Conservation (phyloP, 2,888 invertebrate genomes). For the Dynastes maya region DNA sequence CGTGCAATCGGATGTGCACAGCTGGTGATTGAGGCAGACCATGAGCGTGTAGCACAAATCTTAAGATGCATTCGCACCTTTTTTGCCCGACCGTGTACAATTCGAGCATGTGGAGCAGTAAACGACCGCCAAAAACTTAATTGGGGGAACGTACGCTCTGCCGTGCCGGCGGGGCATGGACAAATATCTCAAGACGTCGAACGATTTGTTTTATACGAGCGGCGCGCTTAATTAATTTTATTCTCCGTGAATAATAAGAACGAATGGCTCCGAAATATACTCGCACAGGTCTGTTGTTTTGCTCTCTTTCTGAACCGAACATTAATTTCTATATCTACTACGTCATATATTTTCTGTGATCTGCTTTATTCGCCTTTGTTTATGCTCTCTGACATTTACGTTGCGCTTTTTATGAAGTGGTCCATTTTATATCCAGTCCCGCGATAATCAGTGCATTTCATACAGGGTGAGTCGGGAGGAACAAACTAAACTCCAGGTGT, state of each 20-base stretch:
- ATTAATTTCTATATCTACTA: slow-evolving; percentile 17
- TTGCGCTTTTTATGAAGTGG: background rate
- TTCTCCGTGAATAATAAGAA: slow-evolving; percentile 21
- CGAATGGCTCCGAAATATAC: slow-evolving; percentile 1
- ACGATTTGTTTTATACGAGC: slow-evolving; percentile 30
- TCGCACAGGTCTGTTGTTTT: background rate
- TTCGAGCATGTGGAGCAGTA: background rate
- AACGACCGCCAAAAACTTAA: slow-evolving; percentile 34
- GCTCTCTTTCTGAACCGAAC: background rate
- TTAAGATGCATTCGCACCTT: slow-evolving; percentile 27
- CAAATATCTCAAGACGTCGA: slow-evolving; percentile 25
- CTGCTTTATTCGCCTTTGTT: too few species aligned
- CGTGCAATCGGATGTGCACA: background rate
- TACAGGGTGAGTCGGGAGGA: too few species aligned
- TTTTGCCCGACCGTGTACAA: background rate
- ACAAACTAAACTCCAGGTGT: too few species aligned
- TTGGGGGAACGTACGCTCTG: slow-evolving; percentile 13
- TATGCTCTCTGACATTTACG: background rate
- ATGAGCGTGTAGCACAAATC: background rate
- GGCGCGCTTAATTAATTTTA: slow-evolving; percentile 31
- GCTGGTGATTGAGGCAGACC: background rate
- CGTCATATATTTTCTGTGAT: background rate
- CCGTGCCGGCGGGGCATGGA: slow-evolving; percentile 3
- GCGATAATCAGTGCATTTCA: too few species aligned
- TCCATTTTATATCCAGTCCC: background rate